Base-by-base conservation (phyloP, 2,888 invertebrate genomes). In the Agrypnus murinus region DNA sequence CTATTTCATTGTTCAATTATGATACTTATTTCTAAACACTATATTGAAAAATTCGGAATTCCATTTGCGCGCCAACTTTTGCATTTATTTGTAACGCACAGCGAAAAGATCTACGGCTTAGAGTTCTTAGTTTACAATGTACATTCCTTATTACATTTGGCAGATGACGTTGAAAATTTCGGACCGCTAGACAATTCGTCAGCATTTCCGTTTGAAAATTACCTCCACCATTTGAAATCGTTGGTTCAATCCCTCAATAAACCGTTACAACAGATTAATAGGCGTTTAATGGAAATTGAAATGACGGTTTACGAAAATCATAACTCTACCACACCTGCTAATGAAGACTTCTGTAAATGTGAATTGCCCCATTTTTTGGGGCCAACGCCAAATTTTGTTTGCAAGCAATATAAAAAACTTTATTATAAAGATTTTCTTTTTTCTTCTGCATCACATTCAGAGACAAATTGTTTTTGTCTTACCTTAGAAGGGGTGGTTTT, bases 161-260 rank as follows among this genome's bases (percentile, higher is more conserved):
- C 9, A 50, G 50, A 58, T 31, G 77, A 76, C 31, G 10, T 17
- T 36, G 65, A 74, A 48, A 8, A 65, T 71, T 15, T 71, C 71
- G 46, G 74, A 77, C 73, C 17, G 7, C 60, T 77, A 12, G 72
- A 77, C 48, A 50, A 72, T 38, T 15, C 15, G 15, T 14, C 15
- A 14, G 46, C 15, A 3, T 76, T 76, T 69, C 58, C 70, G 3
- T 76, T 75, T n/a, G 40, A 40, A 40, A 40, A 40, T n/a, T 62
- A 74, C 10, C 53, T 53, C 40, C 65, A 71, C 2, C 62, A 69
- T n/a, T 53, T 74, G 36, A 72, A 74, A 46, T 15, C 34, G 15
- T 60, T 72, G 50, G 50, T 72, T n/a, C 58, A 66, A 40, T 70
- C 62, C 34, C 43, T 65, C 19, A 73, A 45, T 25, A 66, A 66